These are phyloP conservation scores for Chaetophractus vellerosus DNA, from an alignment of 2,797 vertebrate species.

Conservation along the genomic window DNA sequence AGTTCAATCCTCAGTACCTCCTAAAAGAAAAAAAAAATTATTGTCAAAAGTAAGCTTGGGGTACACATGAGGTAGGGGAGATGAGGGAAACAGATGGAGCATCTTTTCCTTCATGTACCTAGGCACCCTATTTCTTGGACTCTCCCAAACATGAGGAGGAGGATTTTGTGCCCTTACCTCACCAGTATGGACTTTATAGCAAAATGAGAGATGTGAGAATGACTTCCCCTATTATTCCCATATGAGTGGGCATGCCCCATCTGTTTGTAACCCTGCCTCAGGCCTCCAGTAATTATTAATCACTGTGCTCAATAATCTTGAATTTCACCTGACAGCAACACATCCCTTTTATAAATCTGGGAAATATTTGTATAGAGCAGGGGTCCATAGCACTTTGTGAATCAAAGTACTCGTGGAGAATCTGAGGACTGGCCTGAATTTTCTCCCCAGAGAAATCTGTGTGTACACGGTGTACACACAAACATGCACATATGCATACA, in stretches of 20 bases:
- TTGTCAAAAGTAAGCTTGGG: neutral
- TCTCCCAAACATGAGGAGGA: neutral
- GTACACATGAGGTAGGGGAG: neutral
- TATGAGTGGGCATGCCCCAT: neutral
- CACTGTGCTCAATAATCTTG: neutral
- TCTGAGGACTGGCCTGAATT: neutral
- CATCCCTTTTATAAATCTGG: neutral
- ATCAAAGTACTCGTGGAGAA: slow-evolving; percentile 15
- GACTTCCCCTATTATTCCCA: neutral
- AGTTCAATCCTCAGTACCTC: too few species aligned
- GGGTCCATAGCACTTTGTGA: neutral
- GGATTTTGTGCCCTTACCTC: neutral
- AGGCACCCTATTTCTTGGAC: too few species aligned
- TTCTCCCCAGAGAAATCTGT: neutral
- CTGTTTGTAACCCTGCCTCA: neutral
- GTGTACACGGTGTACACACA: neutral
- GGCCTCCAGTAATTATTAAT: neutral
- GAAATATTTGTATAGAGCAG: neutral
- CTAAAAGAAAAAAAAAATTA: neutral
- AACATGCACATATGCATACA: neutral
- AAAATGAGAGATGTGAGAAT: neutral
- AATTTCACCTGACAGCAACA: neutral
- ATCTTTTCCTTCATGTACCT: neutral
- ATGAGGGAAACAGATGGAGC: neutral
- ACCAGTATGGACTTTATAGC: neutral